These are phyloP conservation scores for Peromyscus polionotus DNA, from an alignment of 2,113 vertebrate species.

Conservation along the genomic window DNA sequence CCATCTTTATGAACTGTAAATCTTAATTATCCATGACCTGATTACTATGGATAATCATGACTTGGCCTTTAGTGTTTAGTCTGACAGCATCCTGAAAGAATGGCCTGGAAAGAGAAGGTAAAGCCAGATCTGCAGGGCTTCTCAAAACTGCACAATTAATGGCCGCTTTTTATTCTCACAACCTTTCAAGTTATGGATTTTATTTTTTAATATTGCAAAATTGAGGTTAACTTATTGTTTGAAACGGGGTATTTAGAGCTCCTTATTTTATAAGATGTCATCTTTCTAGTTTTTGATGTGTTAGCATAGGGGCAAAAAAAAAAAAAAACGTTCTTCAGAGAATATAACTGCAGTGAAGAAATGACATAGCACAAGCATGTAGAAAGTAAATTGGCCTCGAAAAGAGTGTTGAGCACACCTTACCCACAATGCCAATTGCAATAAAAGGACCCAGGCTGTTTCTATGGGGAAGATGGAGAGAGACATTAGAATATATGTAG, in stretches of 20 bases:
- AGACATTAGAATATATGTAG: conserved; percentile 65
- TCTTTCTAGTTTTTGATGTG: conserved; percentile 45
- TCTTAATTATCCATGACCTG: conserved; percentile 59
- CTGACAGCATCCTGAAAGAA: conserved; percentile 59
- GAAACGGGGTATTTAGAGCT: neutral
- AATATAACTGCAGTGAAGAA: conserved; percentile 48
- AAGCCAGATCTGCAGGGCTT: neutral
- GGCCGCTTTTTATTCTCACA: neutral
- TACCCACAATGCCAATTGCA: conserved; percentile 32
- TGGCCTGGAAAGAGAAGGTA: conserved; percentile 23
- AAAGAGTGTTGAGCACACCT: conserved; percentile 28
- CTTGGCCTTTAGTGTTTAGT: conserved; percentile 37
- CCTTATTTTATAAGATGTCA: neutral
- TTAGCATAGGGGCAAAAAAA: neutral
- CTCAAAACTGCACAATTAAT: neutral
- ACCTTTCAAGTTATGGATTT: neutral
- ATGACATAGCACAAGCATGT: conserved; percentile 60
- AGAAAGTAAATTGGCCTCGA: conserved; percentile 55
- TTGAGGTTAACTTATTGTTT: conserved; percentile 47
- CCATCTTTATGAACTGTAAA: conserved; percentile 20
- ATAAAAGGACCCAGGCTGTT: conserved; percentile 46
- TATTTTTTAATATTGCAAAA: conserved; percentile 30
- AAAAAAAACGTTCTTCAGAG: conserved; percentile 15
- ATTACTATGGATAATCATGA: conserved; percentile 57
- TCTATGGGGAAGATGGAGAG: conserved; percentile 60